Percentiles rank a stretch among this genome's conserved stretches.
These are phyloP conservation scores for Nasonia oneida DNA, from an alignment of 2,888 invertebrate genomes.

Conservation along the genomic window DNA sequence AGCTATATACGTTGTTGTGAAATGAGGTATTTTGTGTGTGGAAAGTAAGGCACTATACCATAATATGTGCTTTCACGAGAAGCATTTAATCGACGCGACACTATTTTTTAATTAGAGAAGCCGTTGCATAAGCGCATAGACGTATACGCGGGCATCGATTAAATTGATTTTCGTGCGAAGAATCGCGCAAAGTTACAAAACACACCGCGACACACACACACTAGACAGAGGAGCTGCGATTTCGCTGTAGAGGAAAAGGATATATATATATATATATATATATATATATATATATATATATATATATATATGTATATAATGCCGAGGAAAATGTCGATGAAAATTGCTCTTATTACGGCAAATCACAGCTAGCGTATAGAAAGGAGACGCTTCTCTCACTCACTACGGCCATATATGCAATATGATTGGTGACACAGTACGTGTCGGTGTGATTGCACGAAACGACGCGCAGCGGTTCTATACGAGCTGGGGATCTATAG, in stretches of 20 bases:
- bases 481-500: not conserved
- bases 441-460: constrained; percentile 45
- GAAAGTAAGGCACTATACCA: not conserved
- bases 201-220: not conserved
- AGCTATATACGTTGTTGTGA: not conserved
- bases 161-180: constrained; percentile 9
- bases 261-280: not conserved
- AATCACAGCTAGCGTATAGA: constrained; percentile 33
- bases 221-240: not conserved
- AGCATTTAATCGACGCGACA: not conserved
- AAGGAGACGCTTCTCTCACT: not conserved
- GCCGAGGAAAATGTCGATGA: constrained; percentile 49
- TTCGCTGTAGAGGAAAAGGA: constrained; percentile 19
- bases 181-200: constrained; percentile 8
- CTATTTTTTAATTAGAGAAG: not conserved
- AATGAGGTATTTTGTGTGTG: too few species aligned
- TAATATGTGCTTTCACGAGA: constrained; percentile 25
- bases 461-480: constrained; percentile 13
- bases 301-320: not conserved
- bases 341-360: constrained; percentile 59
- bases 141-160: not conserved
- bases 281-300: too few species aligned
- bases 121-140: not conserved
- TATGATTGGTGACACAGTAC: constrained; percentile 49
- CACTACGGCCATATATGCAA: constrained; percentile 38